These are phyloP conservation scores for Drosophila pallidifrons DNA, from an alignment of 1,140 invertebrate species.

Conservation along the genomic window DNA sequence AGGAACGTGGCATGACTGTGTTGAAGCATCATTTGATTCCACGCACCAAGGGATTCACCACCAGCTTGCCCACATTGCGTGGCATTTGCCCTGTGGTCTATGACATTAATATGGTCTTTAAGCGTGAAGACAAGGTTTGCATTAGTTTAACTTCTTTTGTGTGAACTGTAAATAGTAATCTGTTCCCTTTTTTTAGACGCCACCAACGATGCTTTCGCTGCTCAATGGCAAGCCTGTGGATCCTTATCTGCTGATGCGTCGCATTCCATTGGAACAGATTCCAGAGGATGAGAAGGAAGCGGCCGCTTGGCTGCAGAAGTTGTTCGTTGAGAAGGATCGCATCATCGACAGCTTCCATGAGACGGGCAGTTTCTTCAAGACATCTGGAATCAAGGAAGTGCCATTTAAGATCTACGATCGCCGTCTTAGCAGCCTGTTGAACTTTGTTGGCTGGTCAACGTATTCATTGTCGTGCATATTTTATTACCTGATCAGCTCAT, in stretches of 20 bases:
- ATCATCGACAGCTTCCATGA: conserved; percentile 92
- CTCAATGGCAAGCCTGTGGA: conserved; percentile 91
- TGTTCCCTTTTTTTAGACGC: conserved; percentile 80
- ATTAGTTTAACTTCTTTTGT: conserved; percentile 2
- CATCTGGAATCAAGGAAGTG: conserved; percentile 89
- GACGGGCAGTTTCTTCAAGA: conserved; percentile 93
- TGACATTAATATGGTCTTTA: conserved; percentile 93
- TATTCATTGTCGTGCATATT: conserved; percentile 90
- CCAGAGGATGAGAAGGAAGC: conserved; percentile 92
- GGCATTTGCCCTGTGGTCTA: conserved; percentile 93
- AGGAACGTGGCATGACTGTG: conserved; percentile 92
- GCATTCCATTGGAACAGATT: conserved; percentile 92
- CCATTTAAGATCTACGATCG: conserved; percentile 86
- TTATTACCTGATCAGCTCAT: conserved; percentile 89
- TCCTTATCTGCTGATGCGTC: conserved; percentile 92
- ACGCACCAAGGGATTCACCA: conserved; percentile 95
- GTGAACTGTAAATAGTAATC: background rate
- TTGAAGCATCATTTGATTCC: conserved; percentile 96
- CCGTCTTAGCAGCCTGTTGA: conserved; percentile 89
- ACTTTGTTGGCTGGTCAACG: conserved; percentile 90
- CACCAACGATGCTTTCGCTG: conserved; percentile 93
- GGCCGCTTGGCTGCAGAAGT: conserved; percentile 92
- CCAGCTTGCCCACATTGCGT: conserved; percentile 90
- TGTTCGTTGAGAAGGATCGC: conserved; percentile 88
- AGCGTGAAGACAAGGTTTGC: conserved; percentile 86